Base-by-base conservation (phyloP, 2,113 vertebrate genomes). In the Chamaetylas fuelleborni region DNA sequence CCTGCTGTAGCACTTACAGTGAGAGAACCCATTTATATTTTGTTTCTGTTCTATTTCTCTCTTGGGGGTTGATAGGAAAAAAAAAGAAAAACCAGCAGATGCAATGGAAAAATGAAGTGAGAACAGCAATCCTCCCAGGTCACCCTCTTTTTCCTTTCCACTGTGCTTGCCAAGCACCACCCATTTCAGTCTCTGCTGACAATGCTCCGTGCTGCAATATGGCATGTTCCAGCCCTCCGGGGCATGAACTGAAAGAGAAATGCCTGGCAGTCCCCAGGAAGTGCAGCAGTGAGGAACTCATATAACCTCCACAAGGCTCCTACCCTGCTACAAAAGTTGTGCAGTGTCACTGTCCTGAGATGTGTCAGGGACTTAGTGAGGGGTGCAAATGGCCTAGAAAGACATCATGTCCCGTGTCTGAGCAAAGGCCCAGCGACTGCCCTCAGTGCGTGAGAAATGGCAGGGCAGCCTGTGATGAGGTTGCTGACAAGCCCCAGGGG, bases 81-180 rank as follows among this genome's bases (percentile, higher is more conserved):
- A 24, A 47, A 47, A 45, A 45, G 5, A 45, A 6, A 48, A 34
- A 14, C 14, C 33, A 73, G 56, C 5, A 10, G 42, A 95, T 97
- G 96, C 95, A 97, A 97, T 96, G 96, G 96, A 97, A 97, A 97
- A 97, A 95, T 84, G 95, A 96, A 97, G 93, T 81, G 94, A 94
- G 93, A 96, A 90, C 82, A 94, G 94, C 78, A 93, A 42, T 81
- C 67, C 85, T 95, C 93, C 86, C 56, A 86, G 92, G 92, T 94
- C 94, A 95, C 88, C 88, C 90, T 95, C 64, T 92, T 96, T 96
- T 95, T 94, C 93, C 82, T 96, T 96, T 96, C 95, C 96, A 93
- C 57, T 92, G 86, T 2, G 45, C 90, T 95, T 96, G 95, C 93
- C 96, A 97, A 96, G 94, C 85, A 92, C 88, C 90, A 40, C 86